Evolutionary conservation across 23 tunicate genomes (phyloP), one percentile per base, ranked within the genome.

Genomic region (Phallusia fumigata): DNA sequence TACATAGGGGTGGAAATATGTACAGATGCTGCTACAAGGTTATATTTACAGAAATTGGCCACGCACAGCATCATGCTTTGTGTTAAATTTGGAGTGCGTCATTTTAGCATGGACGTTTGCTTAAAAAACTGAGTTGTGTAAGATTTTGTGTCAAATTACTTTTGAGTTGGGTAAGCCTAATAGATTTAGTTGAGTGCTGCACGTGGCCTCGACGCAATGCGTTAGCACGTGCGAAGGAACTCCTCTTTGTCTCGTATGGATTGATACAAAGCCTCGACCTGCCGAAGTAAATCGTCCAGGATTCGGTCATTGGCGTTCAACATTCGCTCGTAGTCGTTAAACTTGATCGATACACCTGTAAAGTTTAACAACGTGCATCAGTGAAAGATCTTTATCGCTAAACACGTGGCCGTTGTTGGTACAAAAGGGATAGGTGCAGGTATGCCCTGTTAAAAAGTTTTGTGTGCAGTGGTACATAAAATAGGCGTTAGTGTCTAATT

Each of bases 321-420:
- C 44, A 51, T 69, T 16, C 75, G 45, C 12, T 87, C 90, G 53
- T 87, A 75, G 45, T 81, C 83, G 75, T 87, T 79, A 33, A 87
- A 81, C 76, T 81, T 36, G 0, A n/a, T 69, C 30, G 33, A 53
- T 31, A 86, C 19, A 8, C 52, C 89, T 86, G 34, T 15, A 75
- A 84, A 52, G 18, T 18, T 18, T 51, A n/a, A n/a, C n/a, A n/a
- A n/a, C n/a, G n/a, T n/a, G n/a, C n/a, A n/a, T n/a, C n/a, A n/a
- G n/a, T n/a, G n/a, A n/a, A n/a, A n/a, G n/a, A n/a, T n/a, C n/a
- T n/a, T n/a, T n/a, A n/a, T n/a, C n/a, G n/a, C n/a, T n/a, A n/a
- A n/a, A n/a, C n/a, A n/a, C n/a, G n/a, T n/a, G n/a, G n/a, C n/a
- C n/a, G n/a, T n/a, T n/a, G n/a, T n/a, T n/a, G n/a, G n/a, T n/a